Evolutionary conservation across 1,140 invertebrate species (phyloP).

Genomic region (Laupala kohalensis): DNA sequence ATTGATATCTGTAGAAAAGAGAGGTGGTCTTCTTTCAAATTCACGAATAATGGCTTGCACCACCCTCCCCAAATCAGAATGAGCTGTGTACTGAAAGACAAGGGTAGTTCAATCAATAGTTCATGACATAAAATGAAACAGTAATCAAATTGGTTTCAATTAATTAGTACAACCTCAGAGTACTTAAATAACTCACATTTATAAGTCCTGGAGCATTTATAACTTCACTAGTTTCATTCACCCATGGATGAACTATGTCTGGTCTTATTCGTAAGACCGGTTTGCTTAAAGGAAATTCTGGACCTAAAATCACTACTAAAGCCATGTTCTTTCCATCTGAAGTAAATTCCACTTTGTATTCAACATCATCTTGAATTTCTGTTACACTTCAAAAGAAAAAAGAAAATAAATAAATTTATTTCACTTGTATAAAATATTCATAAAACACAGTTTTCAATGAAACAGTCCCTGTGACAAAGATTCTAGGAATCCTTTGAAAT

Average conservation of each 20-base stretch:
- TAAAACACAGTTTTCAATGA: no score
- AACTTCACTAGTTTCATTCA: slow-evolving; percentile 47
- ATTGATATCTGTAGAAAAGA: neutral
- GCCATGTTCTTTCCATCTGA: slow-evolving; percentile 44
- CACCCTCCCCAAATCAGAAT: slow-evolving; percentile 62
- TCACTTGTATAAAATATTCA: neutral
- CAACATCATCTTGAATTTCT: slow-evolving; percentile 49
- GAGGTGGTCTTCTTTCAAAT: slow-evolving; percentile 50
- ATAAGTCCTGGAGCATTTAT: slow-evolving; percentile 53
- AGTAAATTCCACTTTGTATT: slow-evolving; percentile 55
- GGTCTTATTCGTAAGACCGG: slow-evolving; percentile 53
- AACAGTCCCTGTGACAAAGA: neutral
- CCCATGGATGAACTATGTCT: slow-evolving; percentile 50
- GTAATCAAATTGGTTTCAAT: no score
- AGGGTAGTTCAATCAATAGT: neutral
- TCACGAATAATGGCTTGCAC: slow-evolving; percentile 65
- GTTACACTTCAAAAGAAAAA: slow-evolving; percentile 38
- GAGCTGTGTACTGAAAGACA: slow-evolving; percentile 44
- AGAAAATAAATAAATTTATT: neutral
- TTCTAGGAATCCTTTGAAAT: neutral
- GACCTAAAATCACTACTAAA: slow-evolving; percentile 44
- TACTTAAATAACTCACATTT: slow-evolving; percentile 46
- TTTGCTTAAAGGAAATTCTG: slow-evolving; percentile 59
- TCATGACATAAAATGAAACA: no score
- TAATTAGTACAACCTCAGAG: no score